Base-by-base conservation (phyloP, 2,888 invertebrate genomes). In the Falcaria lacertinaria region DNA sequence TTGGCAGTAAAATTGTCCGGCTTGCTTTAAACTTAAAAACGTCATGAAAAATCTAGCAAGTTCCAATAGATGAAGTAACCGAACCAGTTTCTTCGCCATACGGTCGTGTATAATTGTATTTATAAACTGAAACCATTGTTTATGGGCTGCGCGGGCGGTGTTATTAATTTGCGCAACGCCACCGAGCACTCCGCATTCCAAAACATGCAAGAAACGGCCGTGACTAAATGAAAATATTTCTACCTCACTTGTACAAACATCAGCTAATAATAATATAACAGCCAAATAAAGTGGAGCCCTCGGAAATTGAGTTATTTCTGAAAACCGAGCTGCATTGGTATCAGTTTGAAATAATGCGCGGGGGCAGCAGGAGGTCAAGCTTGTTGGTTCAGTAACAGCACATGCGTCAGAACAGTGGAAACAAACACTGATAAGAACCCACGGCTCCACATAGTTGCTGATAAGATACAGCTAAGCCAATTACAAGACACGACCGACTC, bases 141-240 rank as follows among this genome's bases (percentile, higher is more conserved):
- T 63, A 58, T 50, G 43, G 44, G 46, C 45, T 42, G 36, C 47
- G 48, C 45, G 50, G 45, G 45, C 47, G 39, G 39, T 70, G 66
- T 73, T 74, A 70, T 74, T 64, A 69, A 67, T 71, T 58, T 54
- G 60, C 63, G 43, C 39, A 37, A 41, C 14, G 37, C 51, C 44
- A 45, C 51, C 48, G 54, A 60, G 60, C 75, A 74, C 74, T 65
- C 72, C 71, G 55, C 65, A 56, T 69, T 74, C 76, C 75, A 78
- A 75, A 75, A 77, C 76, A 75, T 45, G 57, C 52, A 54, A 55
- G 52, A 56, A 57, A 53, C 58, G 45, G 56, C 61, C 67, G 63
- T 69, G 70, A 65, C 69, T 66, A 65, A 70, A 66, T 67, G 74
- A 72, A 78, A 81, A 83, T 81, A 75, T 79, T 75, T 70, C 76